Base-by-base conservation (phyloP, 2,888 invertebrate species). In the Notodonta dromedarius region DNA sequence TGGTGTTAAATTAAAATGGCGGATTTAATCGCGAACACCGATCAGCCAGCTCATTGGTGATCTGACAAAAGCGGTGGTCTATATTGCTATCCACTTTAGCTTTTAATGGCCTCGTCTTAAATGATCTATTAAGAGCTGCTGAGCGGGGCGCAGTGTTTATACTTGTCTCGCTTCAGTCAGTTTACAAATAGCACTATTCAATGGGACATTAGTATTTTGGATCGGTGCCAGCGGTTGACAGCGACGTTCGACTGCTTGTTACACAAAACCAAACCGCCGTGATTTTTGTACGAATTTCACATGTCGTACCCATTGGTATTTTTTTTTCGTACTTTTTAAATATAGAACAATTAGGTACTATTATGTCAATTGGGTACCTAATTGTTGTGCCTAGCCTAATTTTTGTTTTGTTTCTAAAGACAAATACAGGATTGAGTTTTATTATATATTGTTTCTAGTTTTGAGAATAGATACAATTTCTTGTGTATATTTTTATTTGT, bases 201-300 rank as follows among this genome's bases (percentile, higher is more conserved):
- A 93, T 91, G 90, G 90, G 83, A 89, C 91, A 90, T 93, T 91
- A 93, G 90, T 87, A 89, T 85, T 85, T 90, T 92, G 92, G 92
- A 86, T 66, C 63, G 58, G 5, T n/a, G 86, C 93, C 93, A 93
- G 66, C 74, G 63, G 61, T 65, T 82, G 83, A 85, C 87, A 83
- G 78, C 71, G 69, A 69, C 73, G 76, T 82, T 82, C 83, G 85
- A 86, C 83, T 86, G 82, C 85, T 86, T 82, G 86, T 84, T 85
- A 83, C 79, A 83, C 74, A 78, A 24, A 39, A 39, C 54, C 78
- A 68, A 66, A 70, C 68, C 69, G 69, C 59, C 64, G 63, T 58
- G 57, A 56, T 63, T 67, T 72, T 68, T 40, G 39, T 12, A 52
- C 14, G 42, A 50, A 56, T 56, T 56, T 61, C 55, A 52, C 50